phyloP scores from a whole-genome alignment of 2,797 vertebrate species.

The Borostomias antarcticus region DNA sequence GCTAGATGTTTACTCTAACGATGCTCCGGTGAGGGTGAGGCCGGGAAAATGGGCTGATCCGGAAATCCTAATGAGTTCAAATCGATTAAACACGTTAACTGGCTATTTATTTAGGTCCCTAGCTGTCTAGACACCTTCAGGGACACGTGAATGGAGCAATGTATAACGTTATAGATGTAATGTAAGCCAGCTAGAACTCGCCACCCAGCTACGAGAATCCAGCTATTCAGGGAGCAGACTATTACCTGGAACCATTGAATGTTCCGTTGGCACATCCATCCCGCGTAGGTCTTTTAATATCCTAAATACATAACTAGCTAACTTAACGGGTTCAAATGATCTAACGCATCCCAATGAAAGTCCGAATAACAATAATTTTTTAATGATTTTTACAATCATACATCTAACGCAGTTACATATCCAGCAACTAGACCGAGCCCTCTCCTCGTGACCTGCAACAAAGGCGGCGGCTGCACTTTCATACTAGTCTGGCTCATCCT shows the following conservation, averaged over 20 bases:
- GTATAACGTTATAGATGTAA: too few species aligned
- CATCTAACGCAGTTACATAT: neutral
- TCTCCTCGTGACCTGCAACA: neutral
- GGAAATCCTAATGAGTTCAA: conserved; percentile 14
- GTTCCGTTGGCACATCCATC: too few species aligned
- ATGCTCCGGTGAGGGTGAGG: neutral
- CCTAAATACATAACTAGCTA: too few species aligned
- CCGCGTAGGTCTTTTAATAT: too few species aligned
- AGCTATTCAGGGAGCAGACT: too few species aligned
- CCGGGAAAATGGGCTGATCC: conserved; percentile 18
- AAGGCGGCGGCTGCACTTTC: neutral
- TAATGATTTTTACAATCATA: neutral
- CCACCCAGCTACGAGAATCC: too few species aligned
- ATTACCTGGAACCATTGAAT: too few species aligned
- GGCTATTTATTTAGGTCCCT: neutral
- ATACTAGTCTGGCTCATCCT: neutral
- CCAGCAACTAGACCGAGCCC: neutral
- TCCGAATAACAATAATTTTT: neutral
- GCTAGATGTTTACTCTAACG: neutral
- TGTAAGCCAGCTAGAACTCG: too few species aligned
- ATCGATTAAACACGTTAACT: neutral
- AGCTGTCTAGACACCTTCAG: too few species aligned
- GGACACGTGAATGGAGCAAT: too few species aligned
- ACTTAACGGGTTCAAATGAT: too few species aligned
- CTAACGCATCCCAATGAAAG: neutral